Conservation (phyloP, 2,888 invertebrate genomes). For the Drosophila mayaguana region DNA sequence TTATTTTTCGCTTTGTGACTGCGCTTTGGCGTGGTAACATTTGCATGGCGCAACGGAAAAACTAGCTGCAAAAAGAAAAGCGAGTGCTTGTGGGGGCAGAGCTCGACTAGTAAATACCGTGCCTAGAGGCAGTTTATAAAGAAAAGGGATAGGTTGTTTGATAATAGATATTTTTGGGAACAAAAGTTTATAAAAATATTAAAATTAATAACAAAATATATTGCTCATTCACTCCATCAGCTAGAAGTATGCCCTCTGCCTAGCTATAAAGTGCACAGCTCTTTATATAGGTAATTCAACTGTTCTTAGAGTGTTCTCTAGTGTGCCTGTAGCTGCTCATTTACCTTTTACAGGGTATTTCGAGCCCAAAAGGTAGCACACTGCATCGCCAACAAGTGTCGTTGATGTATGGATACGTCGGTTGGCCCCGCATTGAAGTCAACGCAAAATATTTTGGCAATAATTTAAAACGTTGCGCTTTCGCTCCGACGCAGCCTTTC, state of each 20-base stretch:
- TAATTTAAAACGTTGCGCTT: conserved; percentile 51
- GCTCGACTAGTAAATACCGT: conserved; percentile 10
- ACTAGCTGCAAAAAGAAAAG: conserved; percentile 15
- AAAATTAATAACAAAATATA: no score
- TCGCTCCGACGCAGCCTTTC: conserved; percentile 16
- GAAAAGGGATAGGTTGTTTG: neutral
- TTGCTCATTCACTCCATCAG: neutral
- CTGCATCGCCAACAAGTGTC: conserved; percentile 50
- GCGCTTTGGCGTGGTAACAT: conserved; percentile 70
- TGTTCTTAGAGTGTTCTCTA: no score
- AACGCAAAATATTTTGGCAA: conserved; percentile 59
- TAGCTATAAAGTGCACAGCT: neutral
- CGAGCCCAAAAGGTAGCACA: conserved; percentile 9
- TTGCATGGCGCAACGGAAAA: conserved; percentile 50
- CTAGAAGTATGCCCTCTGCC: neutral
- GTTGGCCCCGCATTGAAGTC: conserved; percentile 52
- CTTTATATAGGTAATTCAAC: no score
- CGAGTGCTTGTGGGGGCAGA: neutral
- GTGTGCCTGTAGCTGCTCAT: neutral
- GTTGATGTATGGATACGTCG: conserved; percentile 56
- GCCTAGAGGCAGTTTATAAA: no score
- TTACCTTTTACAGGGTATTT: conserved; percentile 5
- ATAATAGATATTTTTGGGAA: neutral
- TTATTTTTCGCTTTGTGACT: conserved; percentile 75
- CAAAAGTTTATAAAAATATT: no score